These are phyloP conservation scores for Gobio occitaniae DNA, from an alignment of 2,797 vertebrate genomes.

Conservation along the genomic window DNA sequence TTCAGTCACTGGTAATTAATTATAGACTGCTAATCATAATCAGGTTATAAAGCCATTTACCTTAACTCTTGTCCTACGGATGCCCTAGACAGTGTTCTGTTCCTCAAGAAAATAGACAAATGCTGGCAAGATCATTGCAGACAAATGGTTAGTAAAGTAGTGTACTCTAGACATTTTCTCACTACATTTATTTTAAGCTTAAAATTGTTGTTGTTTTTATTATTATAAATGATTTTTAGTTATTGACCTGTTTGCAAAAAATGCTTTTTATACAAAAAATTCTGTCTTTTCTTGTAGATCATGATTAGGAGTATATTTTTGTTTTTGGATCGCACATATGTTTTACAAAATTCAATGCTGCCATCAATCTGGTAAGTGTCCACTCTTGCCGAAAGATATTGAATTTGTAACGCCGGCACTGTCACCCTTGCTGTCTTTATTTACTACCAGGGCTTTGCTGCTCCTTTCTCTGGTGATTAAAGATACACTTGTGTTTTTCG, in stretches of 20 bases:
- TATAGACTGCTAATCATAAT: background rate
- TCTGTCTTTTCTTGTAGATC: constrained; percentile 71
- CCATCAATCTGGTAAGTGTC: constrained; percentile 97
- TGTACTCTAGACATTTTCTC: background rate
- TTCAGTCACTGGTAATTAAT: background rate
- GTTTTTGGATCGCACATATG: constrained; percentile 98
- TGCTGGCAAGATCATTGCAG: constrained; percentile 99
- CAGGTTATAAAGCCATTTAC: constrained; percentile 27
- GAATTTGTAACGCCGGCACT: background rate
- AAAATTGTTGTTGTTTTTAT: background rate
- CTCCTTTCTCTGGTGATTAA: background rate
- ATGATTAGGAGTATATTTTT: constrained; percentile 99
- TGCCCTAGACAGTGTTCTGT: constrained; percentile 97
- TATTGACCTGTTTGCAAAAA: background rate
- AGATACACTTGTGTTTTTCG: background rate
- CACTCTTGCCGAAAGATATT: background rate
- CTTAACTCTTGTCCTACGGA: constrained; percentile 82
- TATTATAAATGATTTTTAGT: background rate
- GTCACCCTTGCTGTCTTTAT: constrained; percentile 1
- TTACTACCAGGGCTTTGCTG: background rate
- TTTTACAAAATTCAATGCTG: constrained; percentile 99
- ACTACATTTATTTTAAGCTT: background rate
- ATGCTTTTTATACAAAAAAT: background rate
- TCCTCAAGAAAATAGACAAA: constrained; percentile 99
- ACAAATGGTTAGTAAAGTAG: constrained; percentile 90